Conservation (phyloP, 2,113 vertebrate genomes). For the Triplophysa dalaica region DNA sequence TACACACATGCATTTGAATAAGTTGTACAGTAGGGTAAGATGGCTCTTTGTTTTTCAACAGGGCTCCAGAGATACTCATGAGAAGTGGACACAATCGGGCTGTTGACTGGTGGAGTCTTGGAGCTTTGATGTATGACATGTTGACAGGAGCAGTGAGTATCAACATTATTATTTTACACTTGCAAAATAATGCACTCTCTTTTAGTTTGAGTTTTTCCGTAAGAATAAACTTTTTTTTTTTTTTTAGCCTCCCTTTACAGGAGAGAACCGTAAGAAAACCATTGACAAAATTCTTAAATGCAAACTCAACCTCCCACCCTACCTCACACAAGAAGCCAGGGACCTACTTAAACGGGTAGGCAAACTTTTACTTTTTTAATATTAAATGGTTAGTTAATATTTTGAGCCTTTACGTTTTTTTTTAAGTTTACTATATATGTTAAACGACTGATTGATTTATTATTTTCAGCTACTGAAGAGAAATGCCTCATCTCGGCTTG, state of each 20-base stretch:
- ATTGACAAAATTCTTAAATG: slow-evolving; percentile 99
- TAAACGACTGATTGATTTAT: background rate
- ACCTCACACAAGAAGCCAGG: slow-evolving; percentile 99
- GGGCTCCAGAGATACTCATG: slow-evolving; percentile 99
- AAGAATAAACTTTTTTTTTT: background rate
- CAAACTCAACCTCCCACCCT: slow-evolving; percentile 98
- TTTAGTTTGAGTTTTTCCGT: background rate
- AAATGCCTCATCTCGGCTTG: slow-evolving; percentile 91
- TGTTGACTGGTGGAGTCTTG: slow-evolving; percentile 99
- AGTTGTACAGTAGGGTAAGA: slow-evolving; percentile 29
- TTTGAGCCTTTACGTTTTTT: background rate
- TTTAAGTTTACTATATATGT: too few relatives aligned
- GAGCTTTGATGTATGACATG: slow-evolving; percentile 99
- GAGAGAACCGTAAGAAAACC: slow-evolving; percentile 97
- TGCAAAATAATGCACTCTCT: background rate
- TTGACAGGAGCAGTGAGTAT: slow-evolving; percentile 96
- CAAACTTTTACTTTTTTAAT: background rate
- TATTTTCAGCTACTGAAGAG: slow-evolving; percentile 90
- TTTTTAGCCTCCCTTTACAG: slow-evolving; percentile 90
- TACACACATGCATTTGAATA: background rate
- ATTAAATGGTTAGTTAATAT: background rate
- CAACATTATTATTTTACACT: background rate
- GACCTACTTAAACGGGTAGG: slow-evolving; percentile 96
- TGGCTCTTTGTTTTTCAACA: slow-evolving; percentile 61
- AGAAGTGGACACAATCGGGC: slow-evolving; percentile 97